A percentile compares a stretch with the other conserved stretches of the same genome.
phyloP scores from a whole-genome alignment of 2,888 invertebrate genomes.

The Drosophila formosana region DNA sequence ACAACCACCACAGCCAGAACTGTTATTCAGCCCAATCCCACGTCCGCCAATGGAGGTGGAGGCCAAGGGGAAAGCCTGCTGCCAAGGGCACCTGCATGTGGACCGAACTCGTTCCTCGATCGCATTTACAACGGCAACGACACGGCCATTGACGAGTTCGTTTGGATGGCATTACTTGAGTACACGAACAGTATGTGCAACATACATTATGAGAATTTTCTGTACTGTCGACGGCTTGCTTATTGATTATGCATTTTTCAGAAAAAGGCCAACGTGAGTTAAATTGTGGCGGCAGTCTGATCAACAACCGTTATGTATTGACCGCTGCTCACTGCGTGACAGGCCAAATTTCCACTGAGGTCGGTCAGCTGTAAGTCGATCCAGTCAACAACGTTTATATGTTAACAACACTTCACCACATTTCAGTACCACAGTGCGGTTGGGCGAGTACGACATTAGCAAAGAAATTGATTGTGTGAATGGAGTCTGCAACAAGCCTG shows the following conservation, averaged over 20 bases:
- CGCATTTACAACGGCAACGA: constrained; percentile 88
- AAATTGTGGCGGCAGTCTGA: constrained; percentile 91
- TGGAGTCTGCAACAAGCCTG: constrained; percentile 87
- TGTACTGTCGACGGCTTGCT: background rate
- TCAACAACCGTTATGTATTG: constrained; percentile 87
- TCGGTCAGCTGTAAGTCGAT: constrained; percentile 86
- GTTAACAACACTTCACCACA: background rate
- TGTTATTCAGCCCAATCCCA: background rate
- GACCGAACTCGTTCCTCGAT: constrained; percentile 83
- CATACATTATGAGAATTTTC: too few species aligned
- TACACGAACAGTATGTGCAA: constrained; percentile 87
- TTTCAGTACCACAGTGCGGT: constrained; percentile 66
- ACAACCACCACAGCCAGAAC: constrained; percentile 17
- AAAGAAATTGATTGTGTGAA: constrained; percentile 84
- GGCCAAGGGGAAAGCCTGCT: constrained; percentile 69
- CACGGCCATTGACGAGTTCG: constrained; percentile 88
- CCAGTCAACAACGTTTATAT: background rate
- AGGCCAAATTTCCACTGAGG: constrained; percentile 85
- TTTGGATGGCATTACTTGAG: constrained; percentile 90
- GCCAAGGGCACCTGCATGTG: constrained; percentile 81
- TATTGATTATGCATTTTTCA: constrained; percentile 21
- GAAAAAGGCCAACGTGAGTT: constrained; percentile 64
- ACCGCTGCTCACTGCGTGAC: constrained; percentile 89
- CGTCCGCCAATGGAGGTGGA: background rate
- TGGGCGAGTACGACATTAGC: constrained; percentile 83